phyloP scores from a whole-genome alignment of 2,113 vertebrate species.

The Emydura subglobosa region DNA sequence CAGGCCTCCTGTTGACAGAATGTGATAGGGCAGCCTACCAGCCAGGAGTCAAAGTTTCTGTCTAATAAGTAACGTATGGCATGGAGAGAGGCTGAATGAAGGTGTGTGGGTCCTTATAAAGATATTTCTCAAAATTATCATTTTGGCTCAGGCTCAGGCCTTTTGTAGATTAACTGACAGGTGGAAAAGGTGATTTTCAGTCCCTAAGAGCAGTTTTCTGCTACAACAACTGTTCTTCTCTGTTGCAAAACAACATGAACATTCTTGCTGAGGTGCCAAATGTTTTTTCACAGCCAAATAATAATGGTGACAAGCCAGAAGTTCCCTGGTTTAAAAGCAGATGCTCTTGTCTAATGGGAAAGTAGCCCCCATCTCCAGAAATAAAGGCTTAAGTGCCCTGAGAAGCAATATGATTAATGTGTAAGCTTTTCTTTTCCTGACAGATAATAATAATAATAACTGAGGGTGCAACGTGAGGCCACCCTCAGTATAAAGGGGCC shows the following conservation, averaged over 20 bases:
- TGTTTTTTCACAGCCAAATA: not conserved
- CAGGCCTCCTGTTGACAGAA: not conserved
- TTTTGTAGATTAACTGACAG: not conserved
- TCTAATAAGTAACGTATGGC: not conserved
- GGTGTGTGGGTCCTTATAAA: not conserved
- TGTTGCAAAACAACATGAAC: not conserved
- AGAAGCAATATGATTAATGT: not conserved
- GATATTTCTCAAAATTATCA: not conserved
- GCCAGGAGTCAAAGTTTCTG: not conserved
- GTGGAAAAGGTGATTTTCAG: not conserved
- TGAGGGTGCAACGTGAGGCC: not conserved
- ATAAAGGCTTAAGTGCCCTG: not conserved
- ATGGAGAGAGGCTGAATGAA: not conserved
- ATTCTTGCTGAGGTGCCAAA: not conserved
- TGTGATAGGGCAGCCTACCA: not conserved
- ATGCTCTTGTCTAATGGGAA: not conserved
- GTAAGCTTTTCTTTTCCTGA: not conserved
- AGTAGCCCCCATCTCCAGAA: not conserved
- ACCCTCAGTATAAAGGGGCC: not conserved
- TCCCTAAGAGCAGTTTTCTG: not conserved
- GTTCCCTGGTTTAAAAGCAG: accelerated
- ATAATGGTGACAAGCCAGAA: not conserved
- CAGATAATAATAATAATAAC: not conserved
- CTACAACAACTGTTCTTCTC: not conserved
- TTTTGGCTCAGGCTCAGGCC: not conserved